A percentile compares a stretch with the other conserved stretches of the same genome.
phyloP scores from a whole-genome alignment of 2,888 invertebrate genomes.

The Acanthosepion pharaonis region DNA sequence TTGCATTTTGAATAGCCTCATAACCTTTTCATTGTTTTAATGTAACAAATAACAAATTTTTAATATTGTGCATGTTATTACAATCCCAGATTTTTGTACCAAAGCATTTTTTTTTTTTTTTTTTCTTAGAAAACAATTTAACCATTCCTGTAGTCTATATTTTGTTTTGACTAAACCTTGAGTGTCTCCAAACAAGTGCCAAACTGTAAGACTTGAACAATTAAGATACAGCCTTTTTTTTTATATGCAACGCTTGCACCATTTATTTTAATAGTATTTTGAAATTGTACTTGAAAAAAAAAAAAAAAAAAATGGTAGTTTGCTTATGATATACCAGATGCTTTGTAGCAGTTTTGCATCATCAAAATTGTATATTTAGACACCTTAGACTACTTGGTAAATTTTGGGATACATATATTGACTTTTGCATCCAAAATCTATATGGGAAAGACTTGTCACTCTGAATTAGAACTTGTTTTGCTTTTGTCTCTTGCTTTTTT shows the following conservation, averaged over 20 bases:
- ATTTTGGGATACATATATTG: neutral
- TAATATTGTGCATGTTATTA: neutral
- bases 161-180: neutral
- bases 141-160: neutral
- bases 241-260: neutral
- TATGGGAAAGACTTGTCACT: neutral
- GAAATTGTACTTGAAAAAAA: neutral
- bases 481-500: no score
- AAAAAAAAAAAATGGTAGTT: neutral
- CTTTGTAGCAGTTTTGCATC: neutral
- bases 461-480: no score
- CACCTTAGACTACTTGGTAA: neutral
- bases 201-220: neutral
- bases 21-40: neutral
- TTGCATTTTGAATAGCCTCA: neutral
- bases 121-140: neutral
- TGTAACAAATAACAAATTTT: neutral
- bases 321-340: neutral
- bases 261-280: neutral
- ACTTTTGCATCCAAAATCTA: neutral
- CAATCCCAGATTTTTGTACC: neutral
- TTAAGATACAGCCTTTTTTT: neutral
- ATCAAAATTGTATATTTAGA: neutral
- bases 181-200: no score
- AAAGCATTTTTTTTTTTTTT: neutral